These are phyloP conservation scores for Turritopsis dohrnii DNA, from an alignment of 30 jellyfish, hydroid and myxozoan species.

Conservation along the genomic window DNA sequence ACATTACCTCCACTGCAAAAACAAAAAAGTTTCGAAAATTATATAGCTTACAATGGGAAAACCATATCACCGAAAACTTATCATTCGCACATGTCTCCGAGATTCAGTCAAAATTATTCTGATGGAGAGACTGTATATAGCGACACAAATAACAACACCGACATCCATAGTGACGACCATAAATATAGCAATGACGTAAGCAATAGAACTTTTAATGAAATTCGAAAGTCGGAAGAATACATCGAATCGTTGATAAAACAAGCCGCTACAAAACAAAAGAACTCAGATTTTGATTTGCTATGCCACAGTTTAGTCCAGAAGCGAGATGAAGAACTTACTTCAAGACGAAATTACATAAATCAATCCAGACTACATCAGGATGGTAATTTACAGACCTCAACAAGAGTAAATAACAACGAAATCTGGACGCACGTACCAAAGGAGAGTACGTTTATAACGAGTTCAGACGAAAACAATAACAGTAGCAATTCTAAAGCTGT, in stretches of 20 bases:
- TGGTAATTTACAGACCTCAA: background rate
- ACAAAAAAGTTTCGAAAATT: background rate
- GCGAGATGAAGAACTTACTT: background rate
- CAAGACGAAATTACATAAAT: background rate
- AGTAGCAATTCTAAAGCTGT: background rate
- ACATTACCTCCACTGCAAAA: background rate
- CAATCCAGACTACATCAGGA: background rate
- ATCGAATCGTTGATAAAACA: background rate
- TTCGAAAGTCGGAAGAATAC: background rate
- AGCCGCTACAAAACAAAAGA: background rate
- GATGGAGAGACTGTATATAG: background rate
- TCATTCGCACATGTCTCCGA: background rate
- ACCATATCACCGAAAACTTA: background rate
- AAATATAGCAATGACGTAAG: background rate
- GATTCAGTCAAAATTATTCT: background rate
- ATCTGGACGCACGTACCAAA: background rate
- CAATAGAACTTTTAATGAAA: background rate
- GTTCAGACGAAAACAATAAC: background rate
- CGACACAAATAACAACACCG: background rate
- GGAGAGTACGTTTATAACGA: background rate
- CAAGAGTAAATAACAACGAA: background rate
- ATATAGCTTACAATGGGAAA: background rate
- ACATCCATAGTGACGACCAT: background rate
- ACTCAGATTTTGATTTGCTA: conserved; percentile 14
- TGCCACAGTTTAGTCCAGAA: background rate